phyloP scores from a whole-genome alignment of 2,113 vertebrate species.

The Alectura lathami region DNA sequence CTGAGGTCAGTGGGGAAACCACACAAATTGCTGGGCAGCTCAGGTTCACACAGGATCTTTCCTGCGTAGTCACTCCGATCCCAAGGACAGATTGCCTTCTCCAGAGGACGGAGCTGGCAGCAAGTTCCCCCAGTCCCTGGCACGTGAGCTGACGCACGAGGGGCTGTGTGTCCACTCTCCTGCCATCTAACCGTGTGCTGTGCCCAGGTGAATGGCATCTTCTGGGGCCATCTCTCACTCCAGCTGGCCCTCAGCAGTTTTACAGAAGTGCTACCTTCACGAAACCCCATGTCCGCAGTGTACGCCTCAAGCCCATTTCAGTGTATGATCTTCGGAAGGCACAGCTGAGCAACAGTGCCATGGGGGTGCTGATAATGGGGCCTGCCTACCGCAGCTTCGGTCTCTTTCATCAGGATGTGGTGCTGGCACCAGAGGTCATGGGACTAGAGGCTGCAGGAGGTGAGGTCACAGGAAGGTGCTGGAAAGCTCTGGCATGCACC shows the following conservation, averaged over 20 bases:
- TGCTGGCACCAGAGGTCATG: accelerated
- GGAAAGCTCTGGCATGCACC: not conserved
- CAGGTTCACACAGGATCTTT: not conserved
- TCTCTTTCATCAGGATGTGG: not conserved
- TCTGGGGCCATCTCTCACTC: not conserved
- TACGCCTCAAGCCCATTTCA: not conserved
- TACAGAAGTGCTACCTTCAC: too few species aligned
- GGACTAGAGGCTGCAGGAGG: not conserved
- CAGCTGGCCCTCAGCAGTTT: not conserved
- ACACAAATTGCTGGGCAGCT: not conserved
- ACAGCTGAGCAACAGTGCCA: too few species aligned
- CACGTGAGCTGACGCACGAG: accelerated
- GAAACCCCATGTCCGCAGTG: not conserved
- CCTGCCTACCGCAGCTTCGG: too few species aligned
- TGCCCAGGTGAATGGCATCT: not conserved
- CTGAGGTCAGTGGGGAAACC: not conserved
- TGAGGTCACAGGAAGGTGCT: not conserved
- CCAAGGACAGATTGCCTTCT: not conserved
- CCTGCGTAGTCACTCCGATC: not conserved
- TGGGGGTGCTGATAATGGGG: not conserved
- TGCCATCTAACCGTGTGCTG: not conserved
- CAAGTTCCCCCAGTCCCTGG: not conserved
- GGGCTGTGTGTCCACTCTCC: not conserved
- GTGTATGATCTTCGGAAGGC: not conserved
- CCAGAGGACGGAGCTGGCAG: accelerated